Evolutionary conservation across 2,888 invertebrate genomes (phyloP), one percentile per base, ranked within the genome.

Genomic region (Hipparchia semele): DNA sequence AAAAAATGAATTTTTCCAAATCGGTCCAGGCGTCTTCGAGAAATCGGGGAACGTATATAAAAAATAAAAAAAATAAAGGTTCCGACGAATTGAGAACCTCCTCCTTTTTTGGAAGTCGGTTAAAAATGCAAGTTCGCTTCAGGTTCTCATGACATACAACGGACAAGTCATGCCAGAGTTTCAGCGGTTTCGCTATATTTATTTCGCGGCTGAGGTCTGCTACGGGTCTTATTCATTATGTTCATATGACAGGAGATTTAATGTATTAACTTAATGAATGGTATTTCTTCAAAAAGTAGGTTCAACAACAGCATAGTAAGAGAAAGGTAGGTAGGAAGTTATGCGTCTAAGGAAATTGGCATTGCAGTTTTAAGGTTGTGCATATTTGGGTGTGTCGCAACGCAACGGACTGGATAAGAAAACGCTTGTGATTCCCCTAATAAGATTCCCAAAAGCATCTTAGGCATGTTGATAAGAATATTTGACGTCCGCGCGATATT

Each of bases 311-410:
- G 4, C 10, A 9, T 13, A 62, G 8, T 4, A 64, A 64, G 13
- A 23, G 59, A 10, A 33, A 39, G 12, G 59, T 39, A 60, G 45
- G 51, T 54, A 56, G 65, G 6, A 12, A 54, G 7, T 33, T 39
- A 54, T 9, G 39, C 9, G 33, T 66, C 66, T 68, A 60, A 68
- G 67, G 67, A 68, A 68, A 71, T 71, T 67, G 70, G 68, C 70
- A 68, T 61, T 70, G 70, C 73, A 73, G 46, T 73, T 68, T 68
- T 7, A 33, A 49, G 60, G 12, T 46, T 12, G 46, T 12, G 12
- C 33, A 51, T 33, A 66, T 60, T 51, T 33, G 49, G n/a, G 51
- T 8, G 39, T 60, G 58, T 49, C 46, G 23, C 45, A 54, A 3
- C n/a, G 46, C 13, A 23, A 49, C 10, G 13, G 13, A 51, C 8